phyloP scores from a whole-genome alignment of 2,113 vertebrate species.

The Marmota monax region DNA sequence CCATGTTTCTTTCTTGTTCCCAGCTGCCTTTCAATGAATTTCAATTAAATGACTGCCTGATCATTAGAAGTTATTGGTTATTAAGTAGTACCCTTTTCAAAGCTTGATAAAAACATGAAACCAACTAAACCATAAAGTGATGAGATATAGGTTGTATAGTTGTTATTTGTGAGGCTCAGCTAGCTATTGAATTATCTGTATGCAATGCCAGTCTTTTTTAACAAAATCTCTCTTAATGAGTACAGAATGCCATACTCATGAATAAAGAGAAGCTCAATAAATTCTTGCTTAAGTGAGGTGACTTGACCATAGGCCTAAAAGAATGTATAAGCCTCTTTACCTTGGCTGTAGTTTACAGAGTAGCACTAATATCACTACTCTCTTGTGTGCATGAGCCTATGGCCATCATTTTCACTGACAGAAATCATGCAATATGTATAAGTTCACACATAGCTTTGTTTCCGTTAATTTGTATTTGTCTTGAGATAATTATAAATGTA shows the following conservation, averaged over 20 bases:
- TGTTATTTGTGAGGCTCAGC: not conserved
- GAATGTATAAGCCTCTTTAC: not conserved
- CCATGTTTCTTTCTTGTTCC: not conserved
- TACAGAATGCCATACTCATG: not conserved
- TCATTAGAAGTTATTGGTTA: not conserved
- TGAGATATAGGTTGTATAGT: not conserved
- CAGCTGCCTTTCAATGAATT: not conserved
- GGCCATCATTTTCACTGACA: not conserved
- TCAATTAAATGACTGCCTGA: not conserved
- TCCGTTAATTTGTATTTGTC: too few relatives aligned
- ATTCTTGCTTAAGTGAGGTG: not conserved
- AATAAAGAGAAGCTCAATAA: not conserved
- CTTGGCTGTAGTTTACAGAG: not conserved
- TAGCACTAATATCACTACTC: not conserved
- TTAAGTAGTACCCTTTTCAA: not conserved
- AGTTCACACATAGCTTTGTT: not conserved
- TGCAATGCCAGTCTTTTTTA: not conserved
- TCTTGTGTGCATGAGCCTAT: not conserved
- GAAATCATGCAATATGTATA: not conserved
- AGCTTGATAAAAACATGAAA: not conserved
- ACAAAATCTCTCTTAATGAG: not conserved
- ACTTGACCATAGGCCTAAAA: not conserved
- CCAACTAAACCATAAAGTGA: not conserved
- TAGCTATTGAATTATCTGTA: conserved; percentile 23
- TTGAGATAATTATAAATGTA: too few relatives aligned